Evolutionary conservation across 2,888 invertebrate genomes (phyloP).

Genomic region (Caenorhabditis afra): DNA sequence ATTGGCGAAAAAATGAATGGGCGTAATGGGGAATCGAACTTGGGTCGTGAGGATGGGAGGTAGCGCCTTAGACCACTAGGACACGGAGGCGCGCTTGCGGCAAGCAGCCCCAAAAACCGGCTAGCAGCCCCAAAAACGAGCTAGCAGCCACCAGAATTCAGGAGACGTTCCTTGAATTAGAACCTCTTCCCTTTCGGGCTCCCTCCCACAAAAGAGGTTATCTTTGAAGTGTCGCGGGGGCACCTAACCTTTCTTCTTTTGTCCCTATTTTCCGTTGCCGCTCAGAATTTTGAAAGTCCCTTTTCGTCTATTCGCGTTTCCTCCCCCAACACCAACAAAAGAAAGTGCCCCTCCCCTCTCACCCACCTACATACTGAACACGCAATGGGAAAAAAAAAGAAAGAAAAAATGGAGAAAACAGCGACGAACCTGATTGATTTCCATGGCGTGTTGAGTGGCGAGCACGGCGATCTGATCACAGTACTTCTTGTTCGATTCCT

Average conservation of each 20-base stretch:
- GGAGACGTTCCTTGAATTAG: too few species aligned
- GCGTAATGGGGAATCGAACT: background rate
- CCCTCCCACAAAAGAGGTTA: background rate
- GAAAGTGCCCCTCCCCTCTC: background rate
- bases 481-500: constrained; percentile 52
- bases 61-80: too few species aligned
- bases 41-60: background rate
- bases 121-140: too few species aligned
- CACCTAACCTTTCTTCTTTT: background rate
- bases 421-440: constrained; percentile 31
- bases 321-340: too few species aligned
- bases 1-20: background rate
- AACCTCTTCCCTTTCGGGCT: background rate
- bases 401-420: constrained; percentile 2
- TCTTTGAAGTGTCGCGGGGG: background rate
- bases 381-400: background rate
- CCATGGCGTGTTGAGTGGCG: constrained; percentile 29
- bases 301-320: too few species aligned
- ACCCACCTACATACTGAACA: background rate
- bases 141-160: too few species aligned
- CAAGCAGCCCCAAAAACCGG: too few species aligned
- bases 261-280: too few species aligned
- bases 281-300: too few species aligned
- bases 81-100: too few species aligned
- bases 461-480: constrained; percentile 51